Percentiles rank a stretch among this genome's conserved stretches.
Conservation (phyloP, 1,140 invertebrate genomes). For the Drosophila bipectinata region DNA sequence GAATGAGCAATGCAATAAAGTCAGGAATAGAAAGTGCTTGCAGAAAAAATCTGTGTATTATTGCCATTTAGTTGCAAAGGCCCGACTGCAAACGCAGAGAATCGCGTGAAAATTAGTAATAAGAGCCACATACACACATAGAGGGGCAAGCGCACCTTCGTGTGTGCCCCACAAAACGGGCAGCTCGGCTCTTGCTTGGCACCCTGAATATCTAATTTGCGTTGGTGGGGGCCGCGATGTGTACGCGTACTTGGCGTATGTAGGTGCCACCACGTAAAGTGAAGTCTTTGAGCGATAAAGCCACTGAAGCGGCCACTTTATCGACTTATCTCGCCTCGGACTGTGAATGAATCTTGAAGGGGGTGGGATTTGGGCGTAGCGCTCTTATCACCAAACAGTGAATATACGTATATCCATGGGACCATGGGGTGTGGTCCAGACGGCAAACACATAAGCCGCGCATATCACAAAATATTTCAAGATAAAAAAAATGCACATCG, state of each 20-base stretch:
- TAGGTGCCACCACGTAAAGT: constrained; percentile 34
- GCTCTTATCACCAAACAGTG: constrained; percentile 55
- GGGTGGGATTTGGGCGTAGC: constrained; percentile 43
- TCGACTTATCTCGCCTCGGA: constrained; percentile 17
- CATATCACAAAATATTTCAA: constrained; percentile 20
- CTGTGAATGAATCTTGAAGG: constrained; percentile 15
- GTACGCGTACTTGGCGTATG: constrained; percentile 15
- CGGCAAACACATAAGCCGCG: constrained; percentile 10
- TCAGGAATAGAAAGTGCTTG: constrained; percentile 52
- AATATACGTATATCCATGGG: constrained; percentile 58
- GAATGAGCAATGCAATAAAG: constrained; percentile 28
- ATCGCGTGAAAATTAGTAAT: constrained; percentile 17
- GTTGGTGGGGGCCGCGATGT: constrained; percentile 40
- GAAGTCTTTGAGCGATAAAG: constrained; percentile 18
- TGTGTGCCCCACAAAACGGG: constrained; percentile 5
- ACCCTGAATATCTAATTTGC: constrained; percentile 24
- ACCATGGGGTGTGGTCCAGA: constrained; percentile 70
- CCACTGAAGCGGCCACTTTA: constrained; percentile 17
- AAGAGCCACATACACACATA: constrained; percentile 26
- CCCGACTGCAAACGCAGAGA: constrained; percentile 21
- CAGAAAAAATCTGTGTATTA: constrained; percentile 26
- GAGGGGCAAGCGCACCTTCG: not conserved
- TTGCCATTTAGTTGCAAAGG: constrained; percentile 22
- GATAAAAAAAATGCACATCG: not conserved
- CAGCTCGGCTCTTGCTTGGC: not conserved